Conservation (phyloP, 1,140 invertebrate genomes). For the Tetranychus cinnabarinus region DNA sequence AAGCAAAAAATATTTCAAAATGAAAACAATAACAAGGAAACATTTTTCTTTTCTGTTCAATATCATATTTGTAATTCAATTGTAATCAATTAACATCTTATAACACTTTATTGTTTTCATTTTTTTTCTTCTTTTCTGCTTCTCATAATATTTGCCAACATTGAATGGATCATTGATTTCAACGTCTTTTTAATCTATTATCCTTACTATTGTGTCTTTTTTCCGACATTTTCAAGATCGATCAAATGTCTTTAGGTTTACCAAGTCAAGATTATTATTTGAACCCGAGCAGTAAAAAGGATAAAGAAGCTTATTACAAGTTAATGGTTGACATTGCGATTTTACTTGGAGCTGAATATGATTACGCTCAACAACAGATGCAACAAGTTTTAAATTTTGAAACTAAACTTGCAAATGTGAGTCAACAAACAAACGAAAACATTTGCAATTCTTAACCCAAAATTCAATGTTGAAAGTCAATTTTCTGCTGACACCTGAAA, state of each 20-base stretch:
- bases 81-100: too few relatives aligned
- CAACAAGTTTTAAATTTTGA: conserved; percentile 57
- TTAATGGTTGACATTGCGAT: conserved; percentile 36
- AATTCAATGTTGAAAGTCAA: too few relatives aligned
- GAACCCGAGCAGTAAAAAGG: conserved; percentile 24
- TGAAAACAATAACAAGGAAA: too few relatives aligned
- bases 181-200: too few relatives aligned
- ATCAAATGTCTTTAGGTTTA: conserved; percentile 61
- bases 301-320: conserved; percentile 44
- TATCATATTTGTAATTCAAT: too few relatives aligned
- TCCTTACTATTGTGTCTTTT: conserved; percentile 35
- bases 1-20: too few relatives aligned
- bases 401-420: conserved; percentile 42
- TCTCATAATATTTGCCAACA: too few relatives aligned
- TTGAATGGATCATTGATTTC: neutral
- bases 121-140: too few relatives aligned
- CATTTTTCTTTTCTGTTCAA: too few relatives aligned
- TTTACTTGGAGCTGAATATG: conserved; percentile 27
- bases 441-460: too few relatives aligned
- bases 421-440: neutral
- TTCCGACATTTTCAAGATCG: conserved; percentile 32
- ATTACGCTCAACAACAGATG: conserved; percentile 30
- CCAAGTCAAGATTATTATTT: conserved; percentile 58
- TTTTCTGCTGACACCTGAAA: too few relatives aligned
- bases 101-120: too few relatives aligned